Evolutionary conservation across 2,797 vertebrate genomes (phyloP), one percentile per base, ranked within the genome.

Genomic region (Halcyon smyrnensis): DNA sequence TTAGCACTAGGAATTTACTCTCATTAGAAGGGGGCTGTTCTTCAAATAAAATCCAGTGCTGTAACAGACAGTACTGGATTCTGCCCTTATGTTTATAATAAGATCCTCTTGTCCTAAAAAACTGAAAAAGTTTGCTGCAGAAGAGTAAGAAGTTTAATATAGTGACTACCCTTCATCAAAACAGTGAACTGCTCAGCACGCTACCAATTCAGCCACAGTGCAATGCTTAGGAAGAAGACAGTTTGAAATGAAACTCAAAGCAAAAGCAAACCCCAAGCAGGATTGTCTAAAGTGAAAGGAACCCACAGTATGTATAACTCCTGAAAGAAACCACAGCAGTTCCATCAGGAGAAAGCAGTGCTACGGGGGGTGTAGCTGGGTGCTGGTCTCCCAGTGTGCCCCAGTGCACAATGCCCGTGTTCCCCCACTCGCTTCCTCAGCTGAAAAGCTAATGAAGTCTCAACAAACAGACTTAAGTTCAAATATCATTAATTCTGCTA

Each of bases 401-500:
- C 84, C 67, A 57, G 48, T 16, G 45, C 71, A 87, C 74, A 89
- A n/a, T 45, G 70, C 63, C 0, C 18, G 11, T 13, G 93, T 94
- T 28, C 41, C 74, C 60, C 45, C 11, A 23, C 53, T 82, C 0
- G 2, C 64, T 65, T 95, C 92, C 91, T 90, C 60, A 19, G 46
- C 86, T 84, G 86, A 87, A 90, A 90, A 95, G 93, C 53, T 95
- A 97, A 96, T 95, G 91, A 97, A 96, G 89, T 95, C 90, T 95
- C 92, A 84, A 80, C 90, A 96, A 96, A 96, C 93, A 97, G 86
- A 93, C 81, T 95, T 95, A 89, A 89, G 90, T 89, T 96, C 86
- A 97, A 97, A 95, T 92, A 94, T 83, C 86, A 95, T 95, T 97
- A 95, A 90, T 96, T 97, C 86, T 93, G 94, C 95, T 95, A 95